A percentile compares a stretch with the other conserved stretches of the same genome.
Evolutionary conservation across 2,113 vertebrate genomes (phyloP).

Genomic region (Dissostichus mawsoni): DNA sequence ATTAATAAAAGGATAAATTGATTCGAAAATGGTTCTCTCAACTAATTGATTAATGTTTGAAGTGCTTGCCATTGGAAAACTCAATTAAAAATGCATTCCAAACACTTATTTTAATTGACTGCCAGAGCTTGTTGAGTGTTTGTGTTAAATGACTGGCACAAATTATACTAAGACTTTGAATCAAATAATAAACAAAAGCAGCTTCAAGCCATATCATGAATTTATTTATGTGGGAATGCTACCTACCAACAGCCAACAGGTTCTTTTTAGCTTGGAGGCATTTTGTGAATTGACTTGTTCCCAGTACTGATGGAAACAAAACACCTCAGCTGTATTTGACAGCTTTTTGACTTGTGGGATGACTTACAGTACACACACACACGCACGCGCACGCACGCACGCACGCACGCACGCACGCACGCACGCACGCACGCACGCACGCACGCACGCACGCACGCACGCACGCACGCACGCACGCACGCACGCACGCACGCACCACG

Average conservation of each 20-base stretch:
- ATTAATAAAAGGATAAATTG: not conserved
- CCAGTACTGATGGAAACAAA: not conserved
- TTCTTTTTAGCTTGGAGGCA: not conserved
- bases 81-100: not conserved
- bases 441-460: conserved; percentile 18
- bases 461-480: not conserved
- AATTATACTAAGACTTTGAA: not conserved
- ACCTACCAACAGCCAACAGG: not conserved
- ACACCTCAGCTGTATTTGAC: conserved; percentile 20
- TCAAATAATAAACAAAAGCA: not conserved
- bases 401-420: conserved; percentile 12
- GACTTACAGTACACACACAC: not conserved
- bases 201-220: not conserved
- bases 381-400: conserved; percentile 19
- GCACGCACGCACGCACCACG: conserved; percentile 16
- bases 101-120: not conserved
- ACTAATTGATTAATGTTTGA: not conserved
- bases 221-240: not conserved
- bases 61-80: not conserved
- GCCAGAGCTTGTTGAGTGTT: not conserved
- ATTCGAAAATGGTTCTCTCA: not conserved
- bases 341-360: conserved; percentile 21
- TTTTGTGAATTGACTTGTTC: conserved; percentile 6
- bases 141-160: not conserved
- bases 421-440: conserved; percentile 19